phyloP scores from a whole-genome alignment of 35 echinoderm and acorn worm genomes.

The Stichopus chloronotus region DNA sequence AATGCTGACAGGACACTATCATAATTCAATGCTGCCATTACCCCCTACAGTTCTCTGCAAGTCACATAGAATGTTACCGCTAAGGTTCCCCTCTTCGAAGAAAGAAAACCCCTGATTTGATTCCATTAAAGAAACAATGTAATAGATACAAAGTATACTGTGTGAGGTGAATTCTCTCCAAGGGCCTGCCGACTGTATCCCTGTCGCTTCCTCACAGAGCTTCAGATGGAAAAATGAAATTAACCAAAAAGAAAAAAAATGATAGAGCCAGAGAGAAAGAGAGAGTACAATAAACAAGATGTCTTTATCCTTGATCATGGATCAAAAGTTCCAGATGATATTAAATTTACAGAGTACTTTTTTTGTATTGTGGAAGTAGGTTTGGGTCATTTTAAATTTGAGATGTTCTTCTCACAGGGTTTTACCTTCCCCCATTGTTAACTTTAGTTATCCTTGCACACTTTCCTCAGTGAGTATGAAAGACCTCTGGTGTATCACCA shows the following conservation, averaged over 20 bases:
- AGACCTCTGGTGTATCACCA: no score
- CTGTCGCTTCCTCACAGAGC: neutral
- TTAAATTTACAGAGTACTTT: no score
- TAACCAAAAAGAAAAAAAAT: neutral
- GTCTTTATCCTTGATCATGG: no score
- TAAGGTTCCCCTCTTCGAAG: neutral
- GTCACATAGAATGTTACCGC: neutral
- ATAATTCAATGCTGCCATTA: neutral
- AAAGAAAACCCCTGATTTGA: neutral
- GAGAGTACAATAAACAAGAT: no score
- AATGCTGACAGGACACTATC: neutral
- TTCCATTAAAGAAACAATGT: slow-evolving; percentile 31
- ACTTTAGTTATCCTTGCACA: no score
- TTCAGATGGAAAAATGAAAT: neutral
- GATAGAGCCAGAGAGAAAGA: no score
- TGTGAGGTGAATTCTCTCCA: neutral
- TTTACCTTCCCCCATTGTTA: no score
- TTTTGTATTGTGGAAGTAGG: no score
- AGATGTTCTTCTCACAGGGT: no score
- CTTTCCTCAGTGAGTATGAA: no score
- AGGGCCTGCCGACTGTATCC: neutral
- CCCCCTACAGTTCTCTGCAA: neutral
- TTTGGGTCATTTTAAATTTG: no score
- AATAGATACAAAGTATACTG: slow-evolving; percentile 3
- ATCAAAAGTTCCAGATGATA: no score